phyloP scores from a whole-genome alignment of 2,797 vertebrate species.

The Ptychadena robeensis region DNA sequence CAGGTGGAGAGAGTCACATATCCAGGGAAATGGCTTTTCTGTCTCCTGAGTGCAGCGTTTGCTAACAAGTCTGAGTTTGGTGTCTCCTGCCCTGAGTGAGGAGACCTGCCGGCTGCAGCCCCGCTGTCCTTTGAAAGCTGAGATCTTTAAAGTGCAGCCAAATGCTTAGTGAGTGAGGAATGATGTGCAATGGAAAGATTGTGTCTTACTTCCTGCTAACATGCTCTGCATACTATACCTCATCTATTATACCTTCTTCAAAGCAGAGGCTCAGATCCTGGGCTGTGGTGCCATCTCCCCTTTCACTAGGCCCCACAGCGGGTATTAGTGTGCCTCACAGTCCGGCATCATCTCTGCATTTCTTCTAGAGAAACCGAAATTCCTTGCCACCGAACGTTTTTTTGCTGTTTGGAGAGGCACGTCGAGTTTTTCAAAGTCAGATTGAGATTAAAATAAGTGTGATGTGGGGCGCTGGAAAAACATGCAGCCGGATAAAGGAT shows the following conservation, averaged over 20 bases:
- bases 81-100: slow-evolving; percentile 54
- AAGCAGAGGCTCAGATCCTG: slow-evolving; percentile 54
- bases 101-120: slow-evolving; percentile 60
- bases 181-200: slow-evolving; percentile 62
- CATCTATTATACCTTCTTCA: slow-evolving; percentile 63
- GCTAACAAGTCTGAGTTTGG: slow-evolving; percentile 60
- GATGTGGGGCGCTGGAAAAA: slow-evolving; percentile 9
- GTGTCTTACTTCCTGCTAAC: slow-evolving; percentile 63
- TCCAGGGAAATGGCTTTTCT: slow-evolving; percentile 51
- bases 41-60: slow-evolving; percentile 56
- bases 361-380: slow-evolving; percentile 29
- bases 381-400: slow-evolving; percentile 13
- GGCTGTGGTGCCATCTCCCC: slow-evolving; percentile 46
- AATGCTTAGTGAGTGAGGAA: slow-evolving; percentile 63
- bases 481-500: slow-evolving; percentile 23
- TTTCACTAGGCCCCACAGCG: slow-evolving; percentile 45
- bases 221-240: slow-evolving; percentile 62
- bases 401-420: slow-evolving; percentile 16
- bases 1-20: slow-evolving; percentile 56
- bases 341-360: slow-evolving; percentile 30
- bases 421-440: slow-evolving; percentile 11
- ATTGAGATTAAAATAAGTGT: slow-evolving; percentile 4
- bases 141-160: slow-evolving; percentile 62
- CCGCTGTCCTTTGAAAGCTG: slow-evolving; percentile 62
- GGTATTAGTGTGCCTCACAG: slow-evolving; percentile 28